Evolutionary conservation across 2,797 vertebrate genomes (phyloP).

Genomic region (Chelmon rostratus): DNA sequence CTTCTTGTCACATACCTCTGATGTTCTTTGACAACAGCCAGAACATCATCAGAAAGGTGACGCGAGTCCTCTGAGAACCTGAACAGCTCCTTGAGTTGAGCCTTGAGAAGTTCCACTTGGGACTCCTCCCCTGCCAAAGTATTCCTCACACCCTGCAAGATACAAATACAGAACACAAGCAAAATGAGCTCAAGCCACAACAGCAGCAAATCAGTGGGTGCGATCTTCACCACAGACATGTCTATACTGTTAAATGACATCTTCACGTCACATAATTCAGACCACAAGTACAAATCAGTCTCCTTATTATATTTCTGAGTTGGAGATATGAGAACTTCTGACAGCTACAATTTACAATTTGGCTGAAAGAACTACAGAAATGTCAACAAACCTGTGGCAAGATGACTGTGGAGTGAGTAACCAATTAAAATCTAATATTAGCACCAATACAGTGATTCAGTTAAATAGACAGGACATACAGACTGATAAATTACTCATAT

Average conservation of each 20-base stretch:
- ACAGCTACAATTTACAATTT: neutral
- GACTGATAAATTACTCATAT: neutral
- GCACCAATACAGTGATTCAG: neutral
- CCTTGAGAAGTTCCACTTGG: slow-evolving; percentile 88
- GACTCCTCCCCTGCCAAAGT: slow-evolving; percentile 87
- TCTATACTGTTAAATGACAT: neutral
- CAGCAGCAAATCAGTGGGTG: neutral
- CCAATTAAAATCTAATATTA: neutral
- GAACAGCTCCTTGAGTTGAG: slow-evolving; percentile 91
- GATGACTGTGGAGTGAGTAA: neutral
- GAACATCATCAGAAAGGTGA: slow-evolving; percentile 86
- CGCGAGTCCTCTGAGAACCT: slow-evolving; percentile 87
- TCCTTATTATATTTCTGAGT: neutral
- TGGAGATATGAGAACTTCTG: neutral
- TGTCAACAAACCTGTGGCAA: neutral
- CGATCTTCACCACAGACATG: neutral
- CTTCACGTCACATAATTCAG: neutral
- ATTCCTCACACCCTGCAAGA: slow-evolving; percentile 84
- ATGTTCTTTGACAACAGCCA: slow-evolving; percentile 90
- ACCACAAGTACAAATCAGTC: neutral
- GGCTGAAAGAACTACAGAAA: neutral
- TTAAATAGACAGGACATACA: too few relatives aligned
- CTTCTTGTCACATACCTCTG: slow-evolving; percentile 86
- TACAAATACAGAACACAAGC: neutral
- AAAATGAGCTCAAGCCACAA: neutral